phyloP scores from a whole-genome alignment of 2,797 vertebrate genomes.

The Sarcophilus harrisii region DNA sequence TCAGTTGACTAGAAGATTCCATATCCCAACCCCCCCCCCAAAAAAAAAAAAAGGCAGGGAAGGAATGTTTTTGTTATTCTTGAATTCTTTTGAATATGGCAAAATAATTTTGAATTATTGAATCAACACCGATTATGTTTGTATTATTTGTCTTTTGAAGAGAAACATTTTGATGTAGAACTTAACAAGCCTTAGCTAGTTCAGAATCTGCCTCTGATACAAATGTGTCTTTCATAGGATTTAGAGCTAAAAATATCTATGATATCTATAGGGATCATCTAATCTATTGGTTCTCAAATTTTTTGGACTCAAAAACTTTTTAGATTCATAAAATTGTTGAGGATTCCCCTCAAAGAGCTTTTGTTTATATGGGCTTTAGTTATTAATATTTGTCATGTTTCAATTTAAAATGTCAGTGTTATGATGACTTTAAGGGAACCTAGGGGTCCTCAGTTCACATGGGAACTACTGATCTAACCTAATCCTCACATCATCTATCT shows the following conservation, averaged over 20 bases:
- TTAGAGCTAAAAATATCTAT: not conserved
- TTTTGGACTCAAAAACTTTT: not conserved
- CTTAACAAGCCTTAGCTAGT: not conserved
- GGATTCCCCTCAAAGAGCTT: not conserved
- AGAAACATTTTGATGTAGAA: not conserved
- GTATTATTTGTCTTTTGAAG: conserved; percentile 9
- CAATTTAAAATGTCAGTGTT: not conserved
- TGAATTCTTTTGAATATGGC: not conserved
- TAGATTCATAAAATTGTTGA: not conserved
- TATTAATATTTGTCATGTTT: not conserved
- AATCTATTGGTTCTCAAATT: not conserved
- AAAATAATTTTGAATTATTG: conserved; percentile 6
- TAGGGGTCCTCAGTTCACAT: not conserved
- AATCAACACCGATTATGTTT: conserved; percentile 16
- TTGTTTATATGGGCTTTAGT: not conserved
- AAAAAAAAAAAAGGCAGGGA: not conserved
- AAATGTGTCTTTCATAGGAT: not conserved
- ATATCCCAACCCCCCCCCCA: not conserved
- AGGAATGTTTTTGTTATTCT: not conserved
- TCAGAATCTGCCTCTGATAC: not conserved
- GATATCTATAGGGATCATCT: not conserved
- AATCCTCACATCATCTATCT: not conserved
- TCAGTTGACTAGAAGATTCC: not conserved
- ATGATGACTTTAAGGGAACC: not conserved
- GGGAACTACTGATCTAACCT: not conserved